Evolutionary conservation across 2,888 invertebrate species (phyloP).

Genomic region (Dastarcus helophoroides): DNA sequence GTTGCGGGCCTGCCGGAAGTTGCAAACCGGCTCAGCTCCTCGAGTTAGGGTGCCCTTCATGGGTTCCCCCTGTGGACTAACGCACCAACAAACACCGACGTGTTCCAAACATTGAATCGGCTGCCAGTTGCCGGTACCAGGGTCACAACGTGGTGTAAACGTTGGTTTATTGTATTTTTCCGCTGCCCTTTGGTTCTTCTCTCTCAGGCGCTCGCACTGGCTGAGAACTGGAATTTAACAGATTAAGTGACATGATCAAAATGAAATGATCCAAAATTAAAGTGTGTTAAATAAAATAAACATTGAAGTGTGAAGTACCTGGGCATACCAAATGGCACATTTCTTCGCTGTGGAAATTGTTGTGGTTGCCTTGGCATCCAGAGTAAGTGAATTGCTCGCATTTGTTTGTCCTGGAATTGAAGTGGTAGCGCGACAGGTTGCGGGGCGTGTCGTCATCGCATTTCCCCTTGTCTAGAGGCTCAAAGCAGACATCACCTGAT

Average conservation of each 20-base stretch:
- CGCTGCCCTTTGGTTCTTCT: constrained; percentile 64
- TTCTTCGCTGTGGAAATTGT: constrained; percentile 70
- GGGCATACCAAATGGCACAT: constrained; percentile 75
- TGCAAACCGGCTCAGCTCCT: constrained; percentile 65
- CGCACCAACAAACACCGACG: constrained; percentile 79
- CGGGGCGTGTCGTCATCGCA: constrained; percentile 42
- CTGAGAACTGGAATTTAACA: constrained; percentile 47
- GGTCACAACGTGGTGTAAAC: constrained; percentile 67
- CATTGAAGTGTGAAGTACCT: constrained; percentile 35
- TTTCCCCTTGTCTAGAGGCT: constrained; percentile 50
- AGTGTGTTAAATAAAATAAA: not conserved
- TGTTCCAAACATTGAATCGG: constrained; percentile 68
- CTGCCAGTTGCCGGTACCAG: constrained; percentile 64
- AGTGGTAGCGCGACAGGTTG: constrained; percentile 53
- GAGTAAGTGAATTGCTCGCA: constrained; percentile 60
- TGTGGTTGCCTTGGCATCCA: constrained; percentile 72
- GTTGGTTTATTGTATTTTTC: constrained; percentile 61
- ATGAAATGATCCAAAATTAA: not conserved
- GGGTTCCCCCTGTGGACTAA: constrained; percentile 69
- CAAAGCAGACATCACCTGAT: constrained; percentile 69
- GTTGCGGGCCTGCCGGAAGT: constrained; percentile 65
- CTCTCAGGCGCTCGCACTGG: constrained; percentile 66
- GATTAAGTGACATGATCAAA: not conserved
- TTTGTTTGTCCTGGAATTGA: constrained; percentile 64
- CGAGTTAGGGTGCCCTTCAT: constrained; percentile 69